Conservation (phyloP, 2,113 vertebrate species). For the Entelurus aequoreus region DNA sequence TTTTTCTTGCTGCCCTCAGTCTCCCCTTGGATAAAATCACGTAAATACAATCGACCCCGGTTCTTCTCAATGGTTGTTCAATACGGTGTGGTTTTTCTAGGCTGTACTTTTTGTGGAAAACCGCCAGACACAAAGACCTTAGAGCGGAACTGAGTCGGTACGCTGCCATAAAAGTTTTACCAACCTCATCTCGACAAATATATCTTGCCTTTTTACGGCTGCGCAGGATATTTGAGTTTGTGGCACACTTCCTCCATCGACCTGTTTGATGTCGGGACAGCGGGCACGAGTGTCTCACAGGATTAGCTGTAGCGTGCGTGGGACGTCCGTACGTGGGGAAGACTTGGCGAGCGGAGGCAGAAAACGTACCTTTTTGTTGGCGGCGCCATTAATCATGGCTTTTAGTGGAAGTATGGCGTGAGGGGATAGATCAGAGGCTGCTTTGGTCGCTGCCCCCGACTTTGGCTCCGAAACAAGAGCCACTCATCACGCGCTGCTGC, state of each 20-base stretch:
- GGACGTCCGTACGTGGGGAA: not conserved
- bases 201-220: not conserved
- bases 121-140: too few species aligned
- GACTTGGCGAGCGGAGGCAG: conserved; percentile 16
- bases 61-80: too few species aligned
- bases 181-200: too few species aligned
- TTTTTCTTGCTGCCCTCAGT: too few species aligned
- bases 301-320: not conserved
- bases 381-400: conserved; percentile 58
- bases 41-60: too few species aligned
- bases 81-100: too few species aligned
- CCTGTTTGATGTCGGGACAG: not conserved
- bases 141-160: too few species aligned
- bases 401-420: conserved; percentile 49
- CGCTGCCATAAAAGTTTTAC: too few species aligned
- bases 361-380: conserved; percentile 33
- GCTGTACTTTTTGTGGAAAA: too few species aligned
- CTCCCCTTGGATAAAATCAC: too few species aligned
- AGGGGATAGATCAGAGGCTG: conserved; percentile 65
- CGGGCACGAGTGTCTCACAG: not conserved
- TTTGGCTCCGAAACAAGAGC: conserved; percentile 65
- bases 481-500: conserved; percentile 56
- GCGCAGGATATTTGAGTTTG: not conserved
- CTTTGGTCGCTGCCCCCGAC: conserved; percentile 53
- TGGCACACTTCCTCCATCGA: not conserved